A percentile compares a stretch with the other conserved stretches of the same genome.
These are phyloP conservation scores for Leptestheria dahalacensis DNA, from an alignment of 1,140 invertebrate genomes.

Conservation along the genomic window DNA sequence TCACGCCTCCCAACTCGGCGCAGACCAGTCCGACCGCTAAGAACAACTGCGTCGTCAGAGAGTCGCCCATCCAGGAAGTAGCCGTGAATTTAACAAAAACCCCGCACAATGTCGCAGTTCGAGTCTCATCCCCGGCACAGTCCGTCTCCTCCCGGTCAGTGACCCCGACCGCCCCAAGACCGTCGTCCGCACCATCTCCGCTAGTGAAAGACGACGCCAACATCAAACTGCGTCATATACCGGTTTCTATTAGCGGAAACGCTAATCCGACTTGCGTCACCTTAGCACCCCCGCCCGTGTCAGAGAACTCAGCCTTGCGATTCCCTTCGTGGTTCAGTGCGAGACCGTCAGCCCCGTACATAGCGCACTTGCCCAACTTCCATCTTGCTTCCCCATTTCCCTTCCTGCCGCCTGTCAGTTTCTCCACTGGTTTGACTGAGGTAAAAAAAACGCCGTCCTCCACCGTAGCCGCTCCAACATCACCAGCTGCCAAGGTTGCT, in stretches of 20 bases:
- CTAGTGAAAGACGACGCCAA: not conserved
- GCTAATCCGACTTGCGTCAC: not conserved
- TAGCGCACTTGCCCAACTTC: not conserved
- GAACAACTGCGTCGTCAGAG: not conserved
- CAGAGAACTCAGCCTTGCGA: not conserved
- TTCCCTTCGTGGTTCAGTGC: not conserved
- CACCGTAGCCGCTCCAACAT: not conserved
- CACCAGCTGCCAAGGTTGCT: not conserved
- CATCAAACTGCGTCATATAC: not conserved
- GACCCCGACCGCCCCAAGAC: constrained; percentile 4
- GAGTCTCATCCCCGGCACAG: not conserved
- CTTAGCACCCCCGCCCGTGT: not conserved
- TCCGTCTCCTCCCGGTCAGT: not conserved
- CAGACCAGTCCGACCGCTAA: not conserved
- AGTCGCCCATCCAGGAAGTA: not conserved
- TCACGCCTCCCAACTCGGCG: not conserved
- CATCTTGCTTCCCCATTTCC: not conserved
- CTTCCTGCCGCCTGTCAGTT: not conserved
- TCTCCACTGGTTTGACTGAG: not conserved
- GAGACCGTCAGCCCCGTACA: not conserved
- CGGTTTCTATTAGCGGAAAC: not conserved
- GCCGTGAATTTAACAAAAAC: not conserved
- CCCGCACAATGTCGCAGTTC: not conserved
- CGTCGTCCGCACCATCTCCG: not conserved
- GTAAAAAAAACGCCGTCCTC: not conserved